Base-by-base conservation (phyloP, 2,888 invertebrate genomes). In the Adelognathus sp. region DNA sequence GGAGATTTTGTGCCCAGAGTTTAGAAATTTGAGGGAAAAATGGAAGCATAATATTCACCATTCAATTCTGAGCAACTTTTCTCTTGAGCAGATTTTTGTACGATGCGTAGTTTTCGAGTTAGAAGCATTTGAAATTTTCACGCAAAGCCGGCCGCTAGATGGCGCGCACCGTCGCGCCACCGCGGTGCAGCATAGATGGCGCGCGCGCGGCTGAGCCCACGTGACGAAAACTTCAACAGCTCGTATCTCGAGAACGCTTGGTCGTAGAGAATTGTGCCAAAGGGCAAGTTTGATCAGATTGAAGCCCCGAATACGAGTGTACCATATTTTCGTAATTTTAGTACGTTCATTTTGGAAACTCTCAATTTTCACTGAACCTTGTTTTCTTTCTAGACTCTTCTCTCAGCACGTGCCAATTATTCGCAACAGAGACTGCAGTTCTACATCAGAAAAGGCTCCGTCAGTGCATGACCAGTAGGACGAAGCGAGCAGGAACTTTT, bases 401-500 rank as follows among this genome's bases (percentile, higher is more conserved):
- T 18, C 11, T 46, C 4, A 21, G 0, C 24, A 50, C 24, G 4
- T 4, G 11, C 24, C 24, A 21, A 50, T 11, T 50, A 9, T n/a
- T 50, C 11, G 24, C n/a, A n/a, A 50, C 11, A 24, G 24, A 11
- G 50, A 9, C 50, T 50, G 50, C 50, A 24, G 21, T 21, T 50
- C 50, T 21, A 24, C 21, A 24, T 1, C 50, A 9, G 50, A 18
- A 24, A n/a, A 50, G 21, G 5, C 50, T 2, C 24, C 50, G 50
- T 2, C 50, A 67, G 84, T 73, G 81, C 80, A 74, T 11, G 83
- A 82, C 84, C 7, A 54, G 16, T 21, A 54, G 9, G 44, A 60
- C 36, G 5, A 50, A 24, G 18, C 29, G n/a, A 46, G 60, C 60
- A 36, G 60, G 11, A 50, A 50, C 24, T 18, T 4, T 46, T 46